Base-by-base conservation (phyloP, 2,888 invertebrate genomes). In the Drosophila demipolita region DNA sequence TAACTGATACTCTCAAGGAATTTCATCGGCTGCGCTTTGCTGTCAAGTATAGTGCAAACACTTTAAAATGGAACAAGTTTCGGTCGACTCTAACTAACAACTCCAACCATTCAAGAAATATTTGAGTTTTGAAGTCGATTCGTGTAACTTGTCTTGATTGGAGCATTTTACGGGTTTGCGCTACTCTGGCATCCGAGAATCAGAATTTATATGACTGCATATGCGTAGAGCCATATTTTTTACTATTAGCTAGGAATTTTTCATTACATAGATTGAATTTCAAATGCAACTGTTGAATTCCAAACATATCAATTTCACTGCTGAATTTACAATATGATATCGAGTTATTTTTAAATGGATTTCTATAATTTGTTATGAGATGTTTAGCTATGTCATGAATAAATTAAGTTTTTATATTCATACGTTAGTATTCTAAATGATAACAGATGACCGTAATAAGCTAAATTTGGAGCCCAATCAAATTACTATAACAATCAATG, bases 41-140 rank as follows among this genome's bases (percentile, higher is more conserved):
- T 73, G 77, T 89, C 71, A 70, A 89, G 89, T 64, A 69, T 59
- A 84, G 83, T 73, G 80, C 80, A 89, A 84, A 90, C 88, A 90
- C 76, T 82, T 70, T 61, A 78, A 79, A 54, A 52, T 73, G 78
- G 68, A 82, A 81, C 78, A 62, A 72, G 82, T 81, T 78, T 78
- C 38, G 29, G 32, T 15, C 15, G 15, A 9, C 20, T 57, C 29
- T n/a, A 29, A 12, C 23, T 23, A 23, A 23, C 23, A 23, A 23
- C 23, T 23, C 38, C 55, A 36, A 42, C 23, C 57, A 33, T 33
- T 33, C 71, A 66, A 66, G 48, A 64, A 54, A 63, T 76, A 71
- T 76, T 76, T 55, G 58, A 65, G 54, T 48, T 61, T 77, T 64
- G 55, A 20, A 59, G 59, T 36, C 58, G 50, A 61, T 52, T 71